Base-by-base conservation (phyloP, 1,140 invertebrate genomes). In the Drosophila tani region DNA sequence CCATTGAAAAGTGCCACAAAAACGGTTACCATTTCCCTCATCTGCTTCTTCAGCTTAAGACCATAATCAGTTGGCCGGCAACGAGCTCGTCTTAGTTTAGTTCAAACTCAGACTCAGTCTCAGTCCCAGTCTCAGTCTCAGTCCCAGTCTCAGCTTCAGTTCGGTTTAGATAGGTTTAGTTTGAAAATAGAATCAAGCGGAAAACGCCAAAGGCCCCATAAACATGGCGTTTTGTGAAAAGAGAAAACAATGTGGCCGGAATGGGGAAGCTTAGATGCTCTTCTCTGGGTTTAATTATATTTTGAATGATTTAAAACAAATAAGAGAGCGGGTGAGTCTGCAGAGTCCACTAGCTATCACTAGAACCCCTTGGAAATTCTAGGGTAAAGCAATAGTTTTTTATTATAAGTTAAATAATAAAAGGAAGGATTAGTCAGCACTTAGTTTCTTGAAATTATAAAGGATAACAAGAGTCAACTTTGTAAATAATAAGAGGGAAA, bases 111-210 rank as follows among this genome's bases (percentile, higher is more conserved):
- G 29, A 2, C 29, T 32, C 8, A 32, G 29, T 9, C 29, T 9
- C 8, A 8, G 29, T 9, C n/a, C n/a, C n/a, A n/a, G n/a, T n/a
- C n/a, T n/a, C n/a, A n/a, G n/a, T n/a, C n/a, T n/a, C 27, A 29
- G 27, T 7, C 7, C 8, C 29, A 32, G 29, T 8, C 32, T 35
- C 32, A 35, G 15, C 53, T 45, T 19, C 24, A 38, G n/a, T 63
- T 73, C n/a, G 45, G 27, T 35, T 66, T 66, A 67, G 57, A 45
- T 66, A 32, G 53, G 66, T 67, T 57, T 51, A 76, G 64, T 75
- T 70, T 75, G 56, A 81, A 88, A 90, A 90, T 84, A 88, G 84
- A 88, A 88, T 59, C 77, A 78, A 81, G 85, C 81, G 78, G 74
- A 90, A 84, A 80, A 82, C 69, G 67, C 76, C 71, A 71, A 87